Percentiles rank a stretch among this genome's conserved stretches.
Evolutionary conservation across 2,113 vertebrate species (phyloP).

Genomic region (Taxidea taxus): DNA sequence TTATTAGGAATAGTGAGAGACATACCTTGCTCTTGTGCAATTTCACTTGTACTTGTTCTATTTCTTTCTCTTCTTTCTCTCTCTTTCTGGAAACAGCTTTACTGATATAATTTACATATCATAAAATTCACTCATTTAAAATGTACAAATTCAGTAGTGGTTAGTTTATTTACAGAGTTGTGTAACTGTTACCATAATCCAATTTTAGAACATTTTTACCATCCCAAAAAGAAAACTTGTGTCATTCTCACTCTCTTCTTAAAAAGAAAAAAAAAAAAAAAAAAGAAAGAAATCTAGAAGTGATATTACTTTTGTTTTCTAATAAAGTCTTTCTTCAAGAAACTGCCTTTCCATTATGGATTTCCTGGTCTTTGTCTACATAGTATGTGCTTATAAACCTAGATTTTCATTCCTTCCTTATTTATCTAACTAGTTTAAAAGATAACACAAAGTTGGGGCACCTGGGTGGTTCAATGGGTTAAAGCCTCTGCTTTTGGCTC

Average conservation of each 20-base stretch:
- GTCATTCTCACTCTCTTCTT: not conserved
- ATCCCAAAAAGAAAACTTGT: not conserved
- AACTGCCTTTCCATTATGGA: not conserved
- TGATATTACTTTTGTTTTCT: constrained; percentile 28
- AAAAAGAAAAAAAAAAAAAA: not conserved
- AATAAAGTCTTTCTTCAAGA: not conserved
- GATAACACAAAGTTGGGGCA: not conserved
- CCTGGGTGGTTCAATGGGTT: too few relatives aligned
- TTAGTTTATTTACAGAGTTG: not conserved
- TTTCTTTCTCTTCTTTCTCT: not conserved
- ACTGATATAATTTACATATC: not conserved
- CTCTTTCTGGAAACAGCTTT: not conserved
- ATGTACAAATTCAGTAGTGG: not conserved
- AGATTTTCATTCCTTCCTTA: not conserved
- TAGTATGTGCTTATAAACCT: constrained; percentile 16
- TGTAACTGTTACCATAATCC: not conserved
- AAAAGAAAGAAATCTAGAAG: not conserved
- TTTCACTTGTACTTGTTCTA: not conserved
- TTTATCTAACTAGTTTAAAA: not conserved
- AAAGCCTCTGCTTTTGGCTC: too few relatives aligned
- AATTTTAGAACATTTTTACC: constrained; percentile 10
- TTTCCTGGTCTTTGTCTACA: not conserved
- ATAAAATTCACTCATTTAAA: not conserved
- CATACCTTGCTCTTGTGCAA: not conserved
- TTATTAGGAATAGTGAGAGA: constrained; percentile 15